Base-by-base conservation (phyloP, 2,113 vertebrate species). In the Lanius ludovicianus region DNA sequence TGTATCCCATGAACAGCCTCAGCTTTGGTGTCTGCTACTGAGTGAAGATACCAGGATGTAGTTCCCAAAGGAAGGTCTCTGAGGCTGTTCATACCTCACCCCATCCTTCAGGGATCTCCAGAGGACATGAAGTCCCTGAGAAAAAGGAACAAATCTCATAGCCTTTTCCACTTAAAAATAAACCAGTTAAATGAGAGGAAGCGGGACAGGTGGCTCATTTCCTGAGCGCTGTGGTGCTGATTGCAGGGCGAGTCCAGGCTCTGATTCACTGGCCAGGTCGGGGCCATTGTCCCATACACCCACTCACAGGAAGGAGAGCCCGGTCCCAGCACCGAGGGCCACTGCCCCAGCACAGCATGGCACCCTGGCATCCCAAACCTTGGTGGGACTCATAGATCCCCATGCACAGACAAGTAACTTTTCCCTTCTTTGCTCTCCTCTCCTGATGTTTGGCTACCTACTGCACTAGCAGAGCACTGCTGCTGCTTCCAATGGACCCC, bases 101-200 rank as follows among this genome's bases (percentile, higher is more conserved):
- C 2, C 67, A 91, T 35, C 59, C 57, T 90, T 89, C 27, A 28
- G 55, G 52, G 62, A 84, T 57, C 52, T 65, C 52, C 63, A 70
- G 84, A 55, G 94, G 68, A 92, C 57, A 16, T 0, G 0, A 28
- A 75, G 65, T 93, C 55, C 87, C 50, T 77, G 80, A 94, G 84
- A 89, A 89, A 90, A 82, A 88, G 74, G 81, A 93, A 94, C 62
- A 89, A 46, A 81, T 57, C 82, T 92, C 85, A 55, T 15, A 80
- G 76, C n/a, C 60, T 91, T 91, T 94, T 37, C 81, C 92, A 91
- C 47, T 90, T 91, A 95, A 89, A 93, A 92, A 95, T 77, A 96
- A 88, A 67, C n/a, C 33, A 0, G 4, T 46, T 96, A 94, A 96
- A 94, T 96, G 64, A 84, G 73, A 95, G 90, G 93, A 96, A 94